Base-by-base conservation (phyloP, 2,888 invertebrate genomes). In the Amiota communis region DNA sequence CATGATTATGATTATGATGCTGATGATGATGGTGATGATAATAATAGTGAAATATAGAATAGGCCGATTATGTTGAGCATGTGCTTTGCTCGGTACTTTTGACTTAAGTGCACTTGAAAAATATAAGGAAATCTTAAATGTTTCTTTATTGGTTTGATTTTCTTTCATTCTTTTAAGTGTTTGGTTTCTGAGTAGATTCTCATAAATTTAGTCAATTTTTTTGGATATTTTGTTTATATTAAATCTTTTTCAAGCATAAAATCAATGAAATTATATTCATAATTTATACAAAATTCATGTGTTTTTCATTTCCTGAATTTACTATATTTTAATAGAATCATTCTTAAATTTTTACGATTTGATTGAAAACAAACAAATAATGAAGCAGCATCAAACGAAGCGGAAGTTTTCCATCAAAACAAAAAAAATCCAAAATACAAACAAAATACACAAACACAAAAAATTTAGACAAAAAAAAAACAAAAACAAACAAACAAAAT, bases 1-100 rank as follows among this genome's bases (percentile, higher is more conserved):
- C 76, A 56, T 46, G 12, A 2, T 15, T 6, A 23, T 56, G n/a
- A 20, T 15, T 13, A 9, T 56, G 69, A 36, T 53, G 53, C n/a
- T 56, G 53, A 56, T 36, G 36, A 69, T 73, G 78, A 76, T 79
- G 77, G 77, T 82, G 81, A 73, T 75, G 77, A 77, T 74, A 82
- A 84, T 78, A 80, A 82, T 80, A 75, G 73, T 74, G 76, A 68
- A 63, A n/a, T 63, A 10, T 12, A 65, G 48, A 48, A 17, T 65
- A 65, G 65, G 47, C 65, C 48, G 65, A 65, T 65, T 65, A 65
- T 48, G 48, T 48, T 13, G 15, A 8, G 15, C 2, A 64, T 65
- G 48, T 46, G 10, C 65, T 48, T 17, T 12, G 46, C 63, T 46
- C n/a, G 46, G 63, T 46, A 63, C 46, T 53, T 13, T 15, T 53